Base-by-base conservation (phyloP, 2,888 invertebrate genomes). In the Trichopria drosophilae region DNA sequence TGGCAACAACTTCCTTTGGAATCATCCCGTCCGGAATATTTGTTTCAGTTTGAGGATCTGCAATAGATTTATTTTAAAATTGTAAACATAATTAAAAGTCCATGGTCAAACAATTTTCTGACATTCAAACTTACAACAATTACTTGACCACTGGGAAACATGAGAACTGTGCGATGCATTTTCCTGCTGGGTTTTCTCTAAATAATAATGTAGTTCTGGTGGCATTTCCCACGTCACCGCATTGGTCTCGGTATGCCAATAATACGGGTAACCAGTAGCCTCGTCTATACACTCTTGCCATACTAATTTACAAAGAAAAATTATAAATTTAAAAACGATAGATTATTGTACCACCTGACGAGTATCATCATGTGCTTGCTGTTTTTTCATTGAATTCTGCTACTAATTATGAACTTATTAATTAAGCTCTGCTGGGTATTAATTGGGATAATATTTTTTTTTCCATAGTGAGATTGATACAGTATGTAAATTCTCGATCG, bases 241-340 rank as follows among this genome's bases (percentile, higher is more conserved):
- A 66, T 84, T 82, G 1, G 83, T 82, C 58, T 79, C 75, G 12
- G 79, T 76, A 65, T 85, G 83, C 84, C 85, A 85, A 62, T 83
- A 85, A 67, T 85, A 85, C 1, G 81, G 77, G 66, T 81, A 84
- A 2, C 84, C 84, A 1, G 81, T 80, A 10, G 76, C 74, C 62
- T 82, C 79, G 65, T 84, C 84, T 57, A 77, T 78, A 63, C 84
- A 84, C 68, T 83, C 81, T 77, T 85, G 80, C 87, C 87, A 85
- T 36, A 55, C 65, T 64, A 16, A 47, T 31, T 40, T 12, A 32
- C 42, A 43, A 18, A 22, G n/a, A n/a, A n/a, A n/a, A n/a, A n/a
- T n/a, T n/a, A n/a, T n/a, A n/a, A n/a, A n/a, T n/a, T n/a, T n/a
- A n/a, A n/a, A n/a, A n/a, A n/a, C n/a, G n/a, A n/a, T n/a, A n/a